These are phyloP conservation scores for Galerucella pusilla DNA, from an alignment of 2,888 invertebrate genomes.

Conservation along the genomic window DNA sequence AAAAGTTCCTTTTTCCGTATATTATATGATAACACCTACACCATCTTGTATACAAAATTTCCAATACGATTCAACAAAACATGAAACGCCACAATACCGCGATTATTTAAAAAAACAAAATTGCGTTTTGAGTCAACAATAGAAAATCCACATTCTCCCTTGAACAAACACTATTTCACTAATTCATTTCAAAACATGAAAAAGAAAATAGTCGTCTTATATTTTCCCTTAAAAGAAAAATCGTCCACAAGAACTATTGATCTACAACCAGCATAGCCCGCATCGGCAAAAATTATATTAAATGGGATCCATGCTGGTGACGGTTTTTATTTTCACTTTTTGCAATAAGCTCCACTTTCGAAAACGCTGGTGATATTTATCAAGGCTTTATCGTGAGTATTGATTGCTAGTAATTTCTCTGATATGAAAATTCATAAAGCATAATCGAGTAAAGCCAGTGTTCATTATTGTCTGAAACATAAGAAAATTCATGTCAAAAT, in stretches of 20 bases:
- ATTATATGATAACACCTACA: too few relatives aligned
- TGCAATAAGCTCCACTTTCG: constrained; percentile 24
- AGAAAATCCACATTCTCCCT: neutral
- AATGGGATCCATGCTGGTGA: constrained; percentile 25
- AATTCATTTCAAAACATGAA: constrained; percentile 2
- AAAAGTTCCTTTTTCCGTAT: too few relatives aligned
- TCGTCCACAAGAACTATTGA: constrained; percentile 24
- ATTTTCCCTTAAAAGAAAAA: constrained; percentile 26
- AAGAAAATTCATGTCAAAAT: too few relatives aligned
- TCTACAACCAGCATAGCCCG: constrained; percentile 15
- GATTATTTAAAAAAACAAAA: too few relatives aligned
- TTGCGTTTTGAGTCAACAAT: neutral
- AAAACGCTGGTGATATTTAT: constrained; percentile 21
- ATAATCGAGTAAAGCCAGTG: neutral
- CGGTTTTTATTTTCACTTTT: constrained; percentile 18
- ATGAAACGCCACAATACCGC: too few relatives aligned
- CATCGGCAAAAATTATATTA: constrained; percentile 29
- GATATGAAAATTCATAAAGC: neutral
- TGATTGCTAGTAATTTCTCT: constrained; percentile 8
- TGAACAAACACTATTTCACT: constrained; percentile 15
- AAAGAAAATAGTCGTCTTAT: constrained; percentile 1
- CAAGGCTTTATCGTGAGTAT: constrained; percentile 22
- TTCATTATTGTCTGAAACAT: too few relatives aligned
- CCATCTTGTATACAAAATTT: too few relatives aligned
- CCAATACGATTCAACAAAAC: too few relatives aligned